phyloP scores from a whole-genome alignment of 35 echinoderm and acorn worm genomes.

The Lytechinus pictus region DNA sequence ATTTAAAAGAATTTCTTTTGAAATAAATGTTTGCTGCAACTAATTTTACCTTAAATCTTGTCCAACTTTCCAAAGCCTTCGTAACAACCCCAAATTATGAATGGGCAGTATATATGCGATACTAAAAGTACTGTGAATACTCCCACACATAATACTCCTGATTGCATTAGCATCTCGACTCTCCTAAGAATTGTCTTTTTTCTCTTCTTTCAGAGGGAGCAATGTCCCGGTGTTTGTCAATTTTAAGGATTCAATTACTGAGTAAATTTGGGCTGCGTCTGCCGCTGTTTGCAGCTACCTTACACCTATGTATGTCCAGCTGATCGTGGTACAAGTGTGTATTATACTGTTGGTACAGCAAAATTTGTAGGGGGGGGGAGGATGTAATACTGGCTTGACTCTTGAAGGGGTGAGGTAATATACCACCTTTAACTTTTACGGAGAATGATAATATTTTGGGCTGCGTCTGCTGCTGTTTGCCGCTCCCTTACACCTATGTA shows the following conservation, averaged over 20 bases:
- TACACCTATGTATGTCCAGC: conserved; percentile 22
- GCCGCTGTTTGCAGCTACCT: background rate
- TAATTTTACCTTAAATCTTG: no score
- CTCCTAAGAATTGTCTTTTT: background rate
- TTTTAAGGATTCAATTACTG: conserved; percentile 25
- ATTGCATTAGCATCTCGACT: background rate
- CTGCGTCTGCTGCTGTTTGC: conserved; percentile 25
- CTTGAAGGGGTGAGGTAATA: background rate
- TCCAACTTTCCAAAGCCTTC: background rate
- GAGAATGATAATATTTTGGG: background rate
- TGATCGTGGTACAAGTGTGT: background rate
- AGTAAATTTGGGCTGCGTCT: conserved; percentile 13
- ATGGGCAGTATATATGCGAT: background rate
- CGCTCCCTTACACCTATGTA: background rate
- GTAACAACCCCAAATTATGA: background rate
- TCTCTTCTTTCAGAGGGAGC: background rate
- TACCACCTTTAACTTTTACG: no score
- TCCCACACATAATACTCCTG: background rate
- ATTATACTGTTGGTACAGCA: background rate
- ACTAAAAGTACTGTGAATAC: background rate
- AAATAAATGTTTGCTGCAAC: no score
- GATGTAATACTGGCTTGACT: no score
- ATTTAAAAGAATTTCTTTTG: no score
- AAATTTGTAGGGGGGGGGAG: background rate
- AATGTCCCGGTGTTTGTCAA: conserved; percentile 21